phyloP scores from a whole-genome alignment of 2,888 invertebrate species.

The Celastrina argiolus region DNA sequence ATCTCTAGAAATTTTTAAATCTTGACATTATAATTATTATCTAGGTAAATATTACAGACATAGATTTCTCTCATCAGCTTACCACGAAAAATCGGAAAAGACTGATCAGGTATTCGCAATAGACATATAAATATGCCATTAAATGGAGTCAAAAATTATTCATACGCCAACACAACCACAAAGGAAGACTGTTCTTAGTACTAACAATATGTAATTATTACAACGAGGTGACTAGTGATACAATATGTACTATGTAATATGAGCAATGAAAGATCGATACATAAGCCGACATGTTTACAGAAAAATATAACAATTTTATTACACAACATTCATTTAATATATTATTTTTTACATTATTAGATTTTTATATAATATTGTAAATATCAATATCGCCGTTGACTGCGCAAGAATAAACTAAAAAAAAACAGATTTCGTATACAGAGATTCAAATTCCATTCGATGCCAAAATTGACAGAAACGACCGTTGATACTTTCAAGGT shows the following conservation, averaged over 20 bases:
- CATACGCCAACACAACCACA: slow-evolving; percentile 17
- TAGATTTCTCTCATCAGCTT: neutral
- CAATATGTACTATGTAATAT: slow-evolving; percentile 17
- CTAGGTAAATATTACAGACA: neutral
- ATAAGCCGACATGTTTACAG: slow-evolving; percentile 4
- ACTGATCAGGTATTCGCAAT: neutral
- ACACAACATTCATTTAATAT: neutral
- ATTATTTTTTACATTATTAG: too few species aligned
- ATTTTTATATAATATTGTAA: neutral
- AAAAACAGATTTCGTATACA: neutral
- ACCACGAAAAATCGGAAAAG: neutral
- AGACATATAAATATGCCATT: slow-evolving; percentile 8
- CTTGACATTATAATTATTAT: neutral
- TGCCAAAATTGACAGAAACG: neutral
- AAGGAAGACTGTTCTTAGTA: slow-evolving; percentile 7
- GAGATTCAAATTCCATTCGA: neutral
- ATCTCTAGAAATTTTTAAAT: neutral
- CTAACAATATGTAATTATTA: slow-evolving; percentile 19
- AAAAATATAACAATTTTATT: neutral
- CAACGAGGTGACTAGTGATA: slow-evolving; percentile 20
- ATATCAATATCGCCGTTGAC: neutral
- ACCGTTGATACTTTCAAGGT: neutral
- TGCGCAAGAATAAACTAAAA: neutral
- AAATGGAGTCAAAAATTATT: slow-evolving; percentile 12
- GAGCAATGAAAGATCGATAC: slow-evolving; percentile 15